Conservation (phyloP, 1,140 invertebrate genomes). For the Palaemon carinicauda region DNA sequence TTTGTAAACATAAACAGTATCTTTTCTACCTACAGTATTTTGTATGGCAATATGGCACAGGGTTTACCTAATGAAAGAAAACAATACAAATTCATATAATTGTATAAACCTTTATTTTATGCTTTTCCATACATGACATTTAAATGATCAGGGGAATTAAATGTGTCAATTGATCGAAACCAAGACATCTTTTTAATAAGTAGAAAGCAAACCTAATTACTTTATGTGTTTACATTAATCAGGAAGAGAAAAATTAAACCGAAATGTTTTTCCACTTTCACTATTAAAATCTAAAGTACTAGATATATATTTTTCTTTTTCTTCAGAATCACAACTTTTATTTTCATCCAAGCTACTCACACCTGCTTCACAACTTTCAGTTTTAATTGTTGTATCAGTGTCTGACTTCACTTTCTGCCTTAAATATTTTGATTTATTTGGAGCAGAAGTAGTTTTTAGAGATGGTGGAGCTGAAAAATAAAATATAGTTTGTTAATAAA, state of each 20-base stretch:
- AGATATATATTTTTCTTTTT: not conserved
- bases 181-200: too few relatives aligned
- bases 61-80: too few relatives aligned
- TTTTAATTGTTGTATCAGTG: constrained; percentile 1
- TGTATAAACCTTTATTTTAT: too few relatives aligned
- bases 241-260: constrained; percentile 39
- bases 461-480: not conserved
- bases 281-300: not conserved
- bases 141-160: too few relatives aligned
- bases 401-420: not conserved
- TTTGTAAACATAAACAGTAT: too few relatives aligned
- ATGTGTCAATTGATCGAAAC: too few relatives aligned
- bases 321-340: not conserved
- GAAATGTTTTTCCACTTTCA: constrained; percentile 23
- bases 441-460: not conserved
- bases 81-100: too few relatives aligned
- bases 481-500: not conserved
- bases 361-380: not conserved
- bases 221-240: not conserved
- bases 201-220: too few relatives aligned
- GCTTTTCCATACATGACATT: too few relatives aligned
- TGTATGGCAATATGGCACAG: too few relatives aligned
- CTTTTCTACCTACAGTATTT: too few relatives aligned
- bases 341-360: not conserved
- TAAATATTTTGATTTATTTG: not conserved